A percentile compares a stretch with the other conserved stretches of the same genome.
phyloP scores from a whole-genome alignment of 2,797 vertebrate genomes.

The Lindbergichthys nudifrons region DNA sequence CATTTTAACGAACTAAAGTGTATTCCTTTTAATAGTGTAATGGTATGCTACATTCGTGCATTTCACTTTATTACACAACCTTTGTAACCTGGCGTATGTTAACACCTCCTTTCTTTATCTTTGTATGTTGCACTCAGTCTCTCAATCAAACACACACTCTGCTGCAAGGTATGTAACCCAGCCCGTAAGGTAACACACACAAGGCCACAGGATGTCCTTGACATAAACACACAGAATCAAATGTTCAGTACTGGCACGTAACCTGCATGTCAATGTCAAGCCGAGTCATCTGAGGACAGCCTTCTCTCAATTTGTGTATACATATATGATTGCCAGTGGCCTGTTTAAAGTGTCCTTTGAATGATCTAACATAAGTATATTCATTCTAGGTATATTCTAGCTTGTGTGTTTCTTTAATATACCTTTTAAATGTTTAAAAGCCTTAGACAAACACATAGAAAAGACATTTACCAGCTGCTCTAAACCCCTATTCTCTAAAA shows the following conservation, averaged over 20 bases:
- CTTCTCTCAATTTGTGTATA: constrained; percentile 18
- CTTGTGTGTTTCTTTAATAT: neutral
- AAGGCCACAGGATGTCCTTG: constrained; percentile 55
- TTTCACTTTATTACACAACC: neutral
- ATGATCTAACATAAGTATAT: neutral
- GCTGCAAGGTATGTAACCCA: constrained; percentile 25
- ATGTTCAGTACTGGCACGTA: constrained; percentile 36
- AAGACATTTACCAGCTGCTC: neutral
- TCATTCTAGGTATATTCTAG: neutral
- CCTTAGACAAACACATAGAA: neutral
- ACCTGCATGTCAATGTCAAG: constrained; percentile 45
- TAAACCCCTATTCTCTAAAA: neutral
- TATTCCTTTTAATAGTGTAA: neutral
- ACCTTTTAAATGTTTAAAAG: neutral
- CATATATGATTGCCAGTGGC: constrained; percentile 17
- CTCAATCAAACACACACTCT: neutral
- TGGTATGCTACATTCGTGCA: neutral
- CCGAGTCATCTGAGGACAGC: constrained; percentile 52
- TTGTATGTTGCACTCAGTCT: neutral
- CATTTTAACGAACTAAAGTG: neutral
- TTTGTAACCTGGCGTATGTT: neutral
- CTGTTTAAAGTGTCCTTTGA: constrained; percentile 3
- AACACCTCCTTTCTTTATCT: neutral
- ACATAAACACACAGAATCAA: constrained; percentile 64
- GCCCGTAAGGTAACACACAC: constrained; percentile 31